Base-by-base conservation (phyloP, 37 sponge, comb jelly and placozoan species). In the Sycon ciliatum region DNA sequence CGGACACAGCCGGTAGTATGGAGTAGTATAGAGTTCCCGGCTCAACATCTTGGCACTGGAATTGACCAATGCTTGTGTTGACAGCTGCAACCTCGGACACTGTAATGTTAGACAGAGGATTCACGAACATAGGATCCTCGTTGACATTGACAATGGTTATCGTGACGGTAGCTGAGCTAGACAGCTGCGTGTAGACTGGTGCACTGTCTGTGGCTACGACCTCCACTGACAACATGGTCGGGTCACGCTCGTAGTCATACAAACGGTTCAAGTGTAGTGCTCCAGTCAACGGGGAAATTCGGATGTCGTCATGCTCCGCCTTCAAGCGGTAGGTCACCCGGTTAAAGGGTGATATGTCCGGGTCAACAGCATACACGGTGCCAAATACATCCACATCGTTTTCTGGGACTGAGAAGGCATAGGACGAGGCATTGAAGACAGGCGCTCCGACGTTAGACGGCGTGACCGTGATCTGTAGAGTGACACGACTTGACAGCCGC, bases 371-470 rank as follows among this genome's bases (percentile, higher is more conserved):
- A 20, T 23, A 32, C 18, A 69, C 0, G 3, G 78, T 40, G 6
- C 32, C 36, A 2, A 35, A n/a, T 23, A 64, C 76, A 20, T 74
- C 61, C 18, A 56, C 73, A 2, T 61, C 56, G 23, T 37, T n/a
- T 38, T 81, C 71, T 39, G 72, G 58, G 42, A 87, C 75, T 18
- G 53, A 67, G 20, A 79, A 38, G 0, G 56, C 38, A 36, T 87
- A 79, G 28, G 72, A 7, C 0, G 68, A 13, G 2, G 24, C 2
- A 31, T 5, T 28, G 37, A 89, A 84, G 3, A 18, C 39, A 1
- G 89, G 89, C 30, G 56, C 57, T 32, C 81, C 78, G 56, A 84
- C 89, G 42, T 89, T 89, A 0, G 63, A 36, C 23, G 78, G 74
- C 13, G 28, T 52, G 28, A 89, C 56, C 3, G 61, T 32, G 38